A percentile compares a stretch with the other conserved stretches of the same genome.
phyloP scores from a whole-genome alignment of 2,113 vertebrate species.

The Triplophysa dalaica region DNA sequence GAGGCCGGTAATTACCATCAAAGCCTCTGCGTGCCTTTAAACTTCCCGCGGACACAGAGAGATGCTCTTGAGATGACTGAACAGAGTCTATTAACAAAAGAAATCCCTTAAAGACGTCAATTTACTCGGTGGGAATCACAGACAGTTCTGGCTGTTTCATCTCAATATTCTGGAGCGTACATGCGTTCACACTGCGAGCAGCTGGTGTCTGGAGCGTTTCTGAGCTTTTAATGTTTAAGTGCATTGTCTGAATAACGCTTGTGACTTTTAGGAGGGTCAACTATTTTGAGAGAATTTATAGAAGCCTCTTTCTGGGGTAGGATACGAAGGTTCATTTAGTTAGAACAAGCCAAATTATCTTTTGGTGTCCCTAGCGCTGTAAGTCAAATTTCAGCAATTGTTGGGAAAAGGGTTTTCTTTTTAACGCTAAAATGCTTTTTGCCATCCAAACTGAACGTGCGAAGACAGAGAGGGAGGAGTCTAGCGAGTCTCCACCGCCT shows the following conservation, averaged over 20 bases:
- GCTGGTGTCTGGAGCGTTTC: conserved; percentile 21
- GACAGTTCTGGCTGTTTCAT: conserved; percentile 1
- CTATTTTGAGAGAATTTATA: neutral
- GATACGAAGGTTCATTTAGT: neutral
- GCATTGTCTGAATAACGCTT: neutral
- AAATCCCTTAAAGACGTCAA: conserved; percentile 21
- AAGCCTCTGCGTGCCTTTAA: conserved; percentile 29
- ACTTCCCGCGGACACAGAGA: neutral
- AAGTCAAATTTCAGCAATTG: too few species aligned
- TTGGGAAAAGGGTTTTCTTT: too few species aligned
- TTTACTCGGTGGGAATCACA: conserved; percentile 19
- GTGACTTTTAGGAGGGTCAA: neutral
- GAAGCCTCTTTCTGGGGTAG: too few species aligned
- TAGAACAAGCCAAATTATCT: neutral
- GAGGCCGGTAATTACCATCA: conserved; percentile 29
- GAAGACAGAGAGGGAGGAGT: too few species aligned
- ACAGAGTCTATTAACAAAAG: conserved; percentile 22
- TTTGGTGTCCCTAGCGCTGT: neutral
- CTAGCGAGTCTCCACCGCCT: too few species aligned
- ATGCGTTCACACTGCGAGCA: conserved; percentile 24
- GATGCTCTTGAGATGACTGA: conserved; percentile 23
- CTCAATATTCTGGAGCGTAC: neutral
- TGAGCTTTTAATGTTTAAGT: conserved; percentile 10
- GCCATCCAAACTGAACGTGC: too few species aligned
- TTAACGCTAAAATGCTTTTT: too few species aligned